Conservation (phyloP, 2,888 invertebrate species). For the Bedellia somnulentella region DNA sequence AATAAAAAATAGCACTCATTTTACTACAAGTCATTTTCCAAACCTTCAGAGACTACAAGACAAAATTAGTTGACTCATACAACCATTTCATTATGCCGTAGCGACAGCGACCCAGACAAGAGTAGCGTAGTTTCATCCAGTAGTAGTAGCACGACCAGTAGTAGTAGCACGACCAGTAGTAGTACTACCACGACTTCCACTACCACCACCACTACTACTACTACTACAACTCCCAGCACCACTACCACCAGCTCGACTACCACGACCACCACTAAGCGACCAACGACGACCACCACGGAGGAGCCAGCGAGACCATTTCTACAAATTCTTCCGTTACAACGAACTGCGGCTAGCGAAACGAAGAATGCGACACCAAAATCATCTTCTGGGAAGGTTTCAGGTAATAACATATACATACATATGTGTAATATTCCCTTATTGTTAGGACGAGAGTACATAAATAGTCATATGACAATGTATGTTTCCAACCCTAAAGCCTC, state of each 20-base stretch:
- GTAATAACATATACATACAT: too few relatives aligned
- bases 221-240: conserved; percentile 35
- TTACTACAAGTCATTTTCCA: too few relatives aligned
- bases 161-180: conserved; percentile 13
- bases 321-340: conserved; percentile 45
- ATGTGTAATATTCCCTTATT: too few relatives aligned
- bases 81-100: too few relatives aligned
- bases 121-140: conserved; percentile 26
- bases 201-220: conserved; percentile 28
- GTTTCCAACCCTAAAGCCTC: too few relatives aligned
- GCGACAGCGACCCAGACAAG: conserved; percentile 19
- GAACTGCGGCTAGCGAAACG: conserved; percentile 16
- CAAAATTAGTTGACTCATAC: too few relatives aligned
- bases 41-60: too few relatives aligned
- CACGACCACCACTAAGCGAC: conserved; percentile 26
- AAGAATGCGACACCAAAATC: conserved; percentile 11
- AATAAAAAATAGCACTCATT: too few relatives aligned
- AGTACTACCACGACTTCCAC: conserved; percentile 27
- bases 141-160: conserved; percentile 11
- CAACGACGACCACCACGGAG: conserved; percentile 23
- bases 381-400: too few relatives aligned
- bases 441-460: too few relatives aligned
- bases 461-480: too few relatives aligned
- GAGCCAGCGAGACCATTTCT: conserved; percentile 34
- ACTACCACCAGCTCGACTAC: conserved; percentile 42